Evolutionary conservation across 2,888 invertebrate genomes (phyloP), one percentile per base, ranked within the genome.

Genomic region (Standfussiana lucernea): DNA sequence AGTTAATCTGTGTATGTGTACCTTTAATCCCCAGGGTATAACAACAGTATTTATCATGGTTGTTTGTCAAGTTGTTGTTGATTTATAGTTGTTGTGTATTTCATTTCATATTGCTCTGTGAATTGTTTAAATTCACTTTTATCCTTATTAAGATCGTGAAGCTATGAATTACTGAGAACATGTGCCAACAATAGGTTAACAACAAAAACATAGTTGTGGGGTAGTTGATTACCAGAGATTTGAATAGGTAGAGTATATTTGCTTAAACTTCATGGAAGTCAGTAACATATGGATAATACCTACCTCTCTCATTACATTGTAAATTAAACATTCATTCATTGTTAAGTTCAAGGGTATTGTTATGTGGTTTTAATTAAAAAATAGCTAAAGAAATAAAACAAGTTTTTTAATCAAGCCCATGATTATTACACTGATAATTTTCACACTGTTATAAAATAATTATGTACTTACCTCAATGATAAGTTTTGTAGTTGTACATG

Each of bases 401-500:
- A 53, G 7, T 18, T 50, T 35, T 42, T 11, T 28, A 24, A 37
- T 66, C 28, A 70, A 50, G n/a, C 11, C 61, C 42, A 64, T 45
- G 21, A 37, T n/a, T 37, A 15, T n/a, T 50, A 40, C 18, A 42
- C 5, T 13, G n/a, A 35, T 32, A 40, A n/a, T 24, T n/a, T 5
- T 18, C 6, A 50, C 3, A 32, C 28, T 28, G 18, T 40, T 24
- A 24, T 15, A 8, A 40, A 37, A 64, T 40, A 24, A 64, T 3
- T 40, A 7, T 1, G 15, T 64, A 77, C 77, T 67, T 40, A 62
- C 79, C 62, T 67, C 15, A 47, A 40, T 37, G 32, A 53, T 37
- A 62, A 42, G 18, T 82, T 66, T 35, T 62, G 15, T 40, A 53
- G 37, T 56, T 40, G 32, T 56, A 68, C 80, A 83, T 83, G 80